These are phyloP conservation scores for Cephus pulcher DNA, from an alignment of 2,888 invertebrate genomes.

Conservation along the genomic window DNA sequence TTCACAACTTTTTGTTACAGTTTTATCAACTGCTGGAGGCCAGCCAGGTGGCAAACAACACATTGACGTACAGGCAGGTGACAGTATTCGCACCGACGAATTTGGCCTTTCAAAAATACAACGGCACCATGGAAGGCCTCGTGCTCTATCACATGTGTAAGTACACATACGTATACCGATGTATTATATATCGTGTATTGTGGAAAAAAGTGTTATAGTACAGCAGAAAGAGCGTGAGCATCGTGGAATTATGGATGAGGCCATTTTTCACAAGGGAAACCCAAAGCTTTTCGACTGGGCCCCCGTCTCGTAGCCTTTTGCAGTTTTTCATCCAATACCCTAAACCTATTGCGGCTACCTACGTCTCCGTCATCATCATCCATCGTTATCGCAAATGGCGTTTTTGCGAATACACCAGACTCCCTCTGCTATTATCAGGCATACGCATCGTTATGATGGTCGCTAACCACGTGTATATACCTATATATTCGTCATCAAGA, in stretches of 20 bases:
- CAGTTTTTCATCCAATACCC: background rate
- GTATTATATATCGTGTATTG: background rate
- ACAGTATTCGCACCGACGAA: constrained; percentile 93
- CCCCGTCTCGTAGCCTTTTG: background rate
- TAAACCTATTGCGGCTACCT: background rate
- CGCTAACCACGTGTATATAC: background rate
- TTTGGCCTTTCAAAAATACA: constrained; percentile 83
- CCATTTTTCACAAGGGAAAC: background rate
- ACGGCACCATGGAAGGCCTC: constrained; percentile 70
- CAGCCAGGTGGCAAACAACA: constrained; percentile 79
- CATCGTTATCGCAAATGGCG: background rate
- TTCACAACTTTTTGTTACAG: constrained; percentile 71
- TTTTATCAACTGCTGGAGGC: constrained; percentile 81
- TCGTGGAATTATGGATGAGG: background rate
- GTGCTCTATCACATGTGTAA: constrained; percentile 88
- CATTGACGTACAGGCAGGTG: constrained; percentile 79
- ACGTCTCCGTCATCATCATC: background rate
- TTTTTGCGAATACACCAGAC: background rate
- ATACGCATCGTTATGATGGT: background rate
- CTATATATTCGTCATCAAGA: no score
- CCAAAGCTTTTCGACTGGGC: background rate
- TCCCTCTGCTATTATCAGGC: background rate
- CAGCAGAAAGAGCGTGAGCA: background rate
- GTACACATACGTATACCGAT: constrained; percentile 56
- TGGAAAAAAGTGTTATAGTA: background rate